phyloP scores from a whole-genome alignment of 2,797 vertebrate species.

The Parambassis ranga region DNA sequence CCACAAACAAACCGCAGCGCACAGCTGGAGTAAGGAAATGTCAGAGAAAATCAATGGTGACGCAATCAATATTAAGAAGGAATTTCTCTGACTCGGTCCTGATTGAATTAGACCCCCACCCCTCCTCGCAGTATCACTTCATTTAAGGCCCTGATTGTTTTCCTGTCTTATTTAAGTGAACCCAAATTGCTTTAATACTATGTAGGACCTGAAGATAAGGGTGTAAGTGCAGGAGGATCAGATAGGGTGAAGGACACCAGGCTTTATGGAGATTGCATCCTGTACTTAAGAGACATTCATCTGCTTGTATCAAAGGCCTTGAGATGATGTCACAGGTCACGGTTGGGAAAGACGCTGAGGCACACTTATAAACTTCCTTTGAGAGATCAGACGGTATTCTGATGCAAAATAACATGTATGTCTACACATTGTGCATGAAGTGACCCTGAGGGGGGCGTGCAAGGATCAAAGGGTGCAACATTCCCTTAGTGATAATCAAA shows the following conservation, averaged over 20 bases:
- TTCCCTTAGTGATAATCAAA: slow-evolving; percentile 50
- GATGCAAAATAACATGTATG: not conserved
- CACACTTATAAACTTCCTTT: not conserved
- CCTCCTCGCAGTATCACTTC: slow-evolving; percentile 46
- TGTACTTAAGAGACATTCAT: slow-evolving; percentile 39
- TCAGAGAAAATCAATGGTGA: slow-evolving; percentile 66
- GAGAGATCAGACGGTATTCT: not conserved
- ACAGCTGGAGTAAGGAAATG: slow-evolving; percentile 57
- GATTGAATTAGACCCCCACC: slow-evolving; percentile 73
- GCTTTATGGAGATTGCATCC: slow-evolving; percentile 54
- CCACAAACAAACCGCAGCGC: slow-evolving; percentile 38
- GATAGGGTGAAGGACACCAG: slow-evolving; percentile 63
- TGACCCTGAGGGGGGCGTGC: slow-evolving; percentile 27
- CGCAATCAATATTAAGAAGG: slow-evolving; percentile 71
- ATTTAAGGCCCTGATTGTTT: slow-evolving; percentile 66
- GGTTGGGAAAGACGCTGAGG: slow-evolving; percentile 28
- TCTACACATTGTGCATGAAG: slow-evolving; percentile 10
- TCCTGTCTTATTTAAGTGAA: slow-evolving; percentile 76
- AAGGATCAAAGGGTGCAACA: slow-evolving; percentile 56
- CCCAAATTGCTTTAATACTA: slow-evolving; percentile 71
- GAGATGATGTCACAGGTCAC: slow-evolving; percentile 52
- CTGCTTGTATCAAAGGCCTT: slow-evolving; percentile 35
- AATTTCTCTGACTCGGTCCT: slow-evolving; percentile 70
- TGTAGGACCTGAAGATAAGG: slow-evolving; percentile 73
- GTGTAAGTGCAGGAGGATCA: slow-evolving; percentile 66